phyloP scores from a whole-genome alignment of 2,113 vertebrate genomes.

The Noturus placidus region DNA sequence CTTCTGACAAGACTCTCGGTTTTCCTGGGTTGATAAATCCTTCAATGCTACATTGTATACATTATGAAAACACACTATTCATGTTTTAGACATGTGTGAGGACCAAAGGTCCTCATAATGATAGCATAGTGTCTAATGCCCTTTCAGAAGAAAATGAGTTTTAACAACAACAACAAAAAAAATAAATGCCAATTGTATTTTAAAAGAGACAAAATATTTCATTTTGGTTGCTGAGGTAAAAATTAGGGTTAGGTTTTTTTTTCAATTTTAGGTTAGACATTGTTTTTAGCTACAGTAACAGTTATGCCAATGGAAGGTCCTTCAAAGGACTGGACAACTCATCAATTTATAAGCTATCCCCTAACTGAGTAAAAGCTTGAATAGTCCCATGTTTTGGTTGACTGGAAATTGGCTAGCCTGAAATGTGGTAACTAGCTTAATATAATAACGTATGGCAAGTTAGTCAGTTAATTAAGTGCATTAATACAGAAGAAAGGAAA shows the following conservation, averaged over 20 bases:
- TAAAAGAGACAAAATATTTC: background rate
- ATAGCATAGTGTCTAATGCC: background rate
- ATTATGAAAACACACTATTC: conserved; percentile 39
- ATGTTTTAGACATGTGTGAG: conserved; percentile 28
- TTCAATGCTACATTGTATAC: conserved; percentile 30
- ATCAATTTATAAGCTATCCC: background rate
- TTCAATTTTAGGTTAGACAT: background rate
- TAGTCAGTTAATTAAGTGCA: background rate
- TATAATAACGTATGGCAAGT: background rate
- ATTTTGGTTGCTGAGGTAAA: background rate
- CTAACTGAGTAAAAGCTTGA: background rate
- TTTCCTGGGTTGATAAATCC: conserved; percentile 40
- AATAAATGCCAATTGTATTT: background rate
- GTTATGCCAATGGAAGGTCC: background rate
- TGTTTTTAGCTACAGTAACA: background rate
- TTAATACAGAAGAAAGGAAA: background rate
- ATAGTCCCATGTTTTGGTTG: background rate
- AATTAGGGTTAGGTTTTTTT: background rate
- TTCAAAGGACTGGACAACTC: background rate
- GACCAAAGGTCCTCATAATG: background rate
- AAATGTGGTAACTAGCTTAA: background rate
- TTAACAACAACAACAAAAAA: background rate
- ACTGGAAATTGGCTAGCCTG: background rate
- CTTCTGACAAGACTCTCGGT: background rate
- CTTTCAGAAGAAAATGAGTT: conserved; percentile 5